Conservation (phyloP, 2,888 invertebrate species). For the Polyommatus iphigenia region DNA sequence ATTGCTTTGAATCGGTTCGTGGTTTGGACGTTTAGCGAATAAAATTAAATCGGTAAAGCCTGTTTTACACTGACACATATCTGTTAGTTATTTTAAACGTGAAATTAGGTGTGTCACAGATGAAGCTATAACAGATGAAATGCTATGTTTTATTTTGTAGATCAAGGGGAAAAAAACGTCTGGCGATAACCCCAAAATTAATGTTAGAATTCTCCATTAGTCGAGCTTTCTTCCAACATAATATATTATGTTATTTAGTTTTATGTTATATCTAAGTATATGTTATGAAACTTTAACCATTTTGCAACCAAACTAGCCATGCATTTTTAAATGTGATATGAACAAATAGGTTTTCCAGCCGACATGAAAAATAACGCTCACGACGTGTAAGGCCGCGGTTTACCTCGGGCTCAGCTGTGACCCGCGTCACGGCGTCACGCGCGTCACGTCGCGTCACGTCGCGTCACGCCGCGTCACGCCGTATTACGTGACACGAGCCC, state of each 20-base stretch:
- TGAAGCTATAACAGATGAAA: too few relatives aligned
- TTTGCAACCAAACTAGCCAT: not conserved
- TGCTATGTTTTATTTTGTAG: too few relatives aligned
- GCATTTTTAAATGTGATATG: not conserved
- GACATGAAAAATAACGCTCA: conserved; percentile 12
- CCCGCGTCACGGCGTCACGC: conserved; percentile 38
- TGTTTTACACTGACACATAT: not conserved
- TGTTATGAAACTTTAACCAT: not conserved
- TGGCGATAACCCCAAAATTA: too few relatives aligned
- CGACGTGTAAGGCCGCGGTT: conserved; percentile 29
- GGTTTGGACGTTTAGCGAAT: not conserved
- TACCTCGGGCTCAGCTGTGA: conserved; percentile 35
- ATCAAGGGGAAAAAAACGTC: too few relatives aligned
- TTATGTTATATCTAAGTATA: not conserved
- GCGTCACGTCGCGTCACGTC: conserved; percentile 36
- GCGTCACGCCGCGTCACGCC: conserved; percentile 32
- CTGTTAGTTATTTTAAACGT: not conserved
- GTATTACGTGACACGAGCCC: conserved; percentile 14
- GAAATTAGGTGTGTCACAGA: not conserved
- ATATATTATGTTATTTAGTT: too few relatives aligned
- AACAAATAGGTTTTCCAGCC: not conserved
- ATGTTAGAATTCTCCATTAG: too few relatives aligned
- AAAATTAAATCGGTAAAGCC: not conserved
- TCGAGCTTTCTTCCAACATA: too few relatives aligned
- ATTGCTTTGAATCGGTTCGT: conserved; percentile 19